Conservation (phyloP, 2,888 invertebrate species). For the Netelia melanura region DNA sequence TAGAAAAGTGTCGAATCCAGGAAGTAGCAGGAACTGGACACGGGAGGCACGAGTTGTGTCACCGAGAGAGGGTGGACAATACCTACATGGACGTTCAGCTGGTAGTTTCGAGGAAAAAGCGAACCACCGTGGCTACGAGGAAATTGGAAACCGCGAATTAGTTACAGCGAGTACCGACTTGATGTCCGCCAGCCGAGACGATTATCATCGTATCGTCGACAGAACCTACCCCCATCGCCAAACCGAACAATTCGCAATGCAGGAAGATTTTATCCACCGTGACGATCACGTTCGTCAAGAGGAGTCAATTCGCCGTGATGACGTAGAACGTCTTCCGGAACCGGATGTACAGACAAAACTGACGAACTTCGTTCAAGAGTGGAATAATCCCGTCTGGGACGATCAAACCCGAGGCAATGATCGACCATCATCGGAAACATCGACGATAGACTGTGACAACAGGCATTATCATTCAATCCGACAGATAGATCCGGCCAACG, state of each 20-base stretch:
- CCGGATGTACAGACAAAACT: not conserved
- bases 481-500: conserved; percentile 46
- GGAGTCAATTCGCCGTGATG: conserved; percentile 12
- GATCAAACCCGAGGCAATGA: conserved; percentile 13
- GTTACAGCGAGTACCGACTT: not conserved
- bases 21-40: conserved; percentile 44
- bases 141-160: conserved; percentile 19
- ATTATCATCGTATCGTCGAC: conserved; percentile 24
- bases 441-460: conserved; percentile 37
- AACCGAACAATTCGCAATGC: not conserved
- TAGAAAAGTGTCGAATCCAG: conserved; percentile 33
- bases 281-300: conserved; percentile 5
- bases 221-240: conserved; percentile 10
- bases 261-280: conserved; percentile 5
- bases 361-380: conserved; percentile 16
- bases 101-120: conserved; percentile 20
- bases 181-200: not conserved
- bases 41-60: conserved; percentile 25
- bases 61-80: conserved; percentile 21
- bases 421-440: conserved; percentile 24
- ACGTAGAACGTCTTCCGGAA: conserved; percentile 1
- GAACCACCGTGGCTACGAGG: conserved; percentile 42
- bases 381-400: conserved; percentile 37
- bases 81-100: conserved; percentile 4
- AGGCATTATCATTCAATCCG: conserved; percentile 33